Evolutionary conservation across 1,140 invertebrate species (phyloP).

Genomic region (Tetragonula clypearis): DNA sequence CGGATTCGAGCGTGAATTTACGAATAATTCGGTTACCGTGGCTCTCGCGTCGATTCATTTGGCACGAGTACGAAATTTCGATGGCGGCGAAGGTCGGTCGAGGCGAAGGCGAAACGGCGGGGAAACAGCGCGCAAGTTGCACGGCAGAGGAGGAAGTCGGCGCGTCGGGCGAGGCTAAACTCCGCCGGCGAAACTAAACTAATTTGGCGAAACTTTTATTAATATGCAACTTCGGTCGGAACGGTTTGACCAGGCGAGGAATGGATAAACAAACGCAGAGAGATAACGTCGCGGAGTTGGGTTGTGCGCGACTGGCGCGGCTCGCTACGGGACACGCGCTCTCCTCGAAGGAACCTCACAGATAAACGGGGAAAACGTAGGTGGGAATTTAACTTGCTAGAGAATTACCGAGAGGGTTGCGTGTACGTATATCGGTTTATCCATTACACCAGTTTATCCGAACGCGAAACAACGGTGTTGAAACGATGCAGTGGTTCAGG

Average conservation of each 20-base stretch:
- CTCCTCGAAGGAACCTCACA: not conserved
- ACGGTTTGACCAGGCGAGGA: conserved; percentile 10
- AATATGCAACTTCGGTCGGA: conserved; percentile 69
- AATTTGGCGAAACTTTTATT: conserved; percentile 75
- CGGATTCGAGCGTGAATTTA: not conserved
- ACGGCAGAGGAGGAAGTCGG: conserved; percentile 43
- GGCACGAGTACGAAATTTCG: conserved; percentile 37
- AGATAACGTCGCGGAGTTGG: conserved; percentile 59
- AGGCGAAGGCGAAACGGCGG: conserved; percentile 47
- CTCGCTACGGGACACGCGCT: not conserved
- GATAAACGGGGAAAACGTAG: not conserved
- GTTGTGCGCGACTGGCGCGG: conserved; percentile 14
- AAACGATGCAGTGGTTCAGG: conserved; percentile 21
- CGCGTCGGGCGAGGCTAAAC: conserved; percentile 34
- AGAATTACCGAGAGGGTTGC: conserved; percentile 3
- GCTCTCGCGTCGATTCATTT: conserved; percentile 37
- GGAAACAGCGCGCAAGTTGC: conserved; percentile 40
- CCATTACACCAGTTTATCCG: conserved; percentile 53
- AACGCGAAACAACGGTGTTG: conserved; percentile 24
- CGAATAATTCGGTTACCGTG: conserved; percentile 16
- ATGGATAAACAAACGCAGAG: conserved; percentile 66
- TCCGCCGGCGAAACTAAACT: conserved; percentile 70
- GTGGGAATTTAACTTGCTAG: not conserved
- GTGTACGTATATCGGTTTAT: conserved; percentile 46
- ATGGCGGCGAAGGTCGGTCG: not conserved